These are phyloP conservation scores for Mohoua ochrocephala DNA, from an alignment of 2,113 vertebrate genomes.

Conservation along the genomic window DNA sequence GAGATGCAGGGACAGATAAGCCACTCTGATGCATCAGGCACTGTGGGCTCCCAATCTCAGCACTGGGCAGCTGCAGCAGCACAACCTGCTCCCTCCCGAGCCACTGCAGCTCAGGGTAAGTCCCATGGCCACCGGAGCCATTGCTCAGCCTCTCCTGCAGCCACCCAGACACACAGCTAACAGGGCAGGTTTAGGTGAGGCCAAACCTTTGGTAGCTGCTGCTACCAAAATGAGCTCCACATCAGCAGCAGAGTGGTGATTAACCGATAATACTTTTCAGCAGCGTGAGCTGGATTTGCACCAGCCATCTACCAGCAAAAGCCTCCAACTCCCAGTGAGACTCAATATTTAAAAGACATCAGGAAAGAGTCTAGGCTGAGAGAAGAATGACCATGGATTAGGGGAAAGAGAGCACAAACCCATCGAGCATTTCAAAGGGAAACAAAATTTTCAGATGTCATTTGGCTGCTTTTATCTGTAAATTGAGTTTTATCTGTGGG, in stretches of 20 bases:
- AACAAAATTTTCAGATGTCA: not conserved
- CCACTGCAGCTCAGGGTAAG: not conserved
- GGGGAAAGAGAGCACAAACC: not conserved
- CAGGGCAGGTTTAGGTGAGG: not conserved
- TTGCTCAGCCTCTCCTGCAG: not conserved
- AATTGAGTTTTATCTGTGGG: not conserved
- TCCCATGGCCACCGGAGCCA: fast-evolving
- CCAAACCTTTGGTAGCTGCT: no score
- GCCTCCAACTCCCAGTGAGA: not conserved
- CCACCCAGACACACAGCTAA: not conserved
- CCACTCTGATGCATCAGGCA: not conserved
- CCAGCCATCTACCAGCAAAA: not conserved
- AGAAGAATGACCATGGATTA: not conserved
- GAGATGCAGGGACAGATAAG: not conserved
- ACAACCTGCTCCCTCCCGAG: not conserved
- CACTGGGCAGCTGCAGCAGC: not conserved
- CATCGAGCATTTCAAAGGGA: not conserved
- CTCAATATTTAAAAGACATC: not conserved
- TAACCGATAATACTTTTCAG: not conserved
- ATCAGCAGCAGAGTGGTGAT: not conserved
- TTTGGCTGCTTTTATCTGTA: not conserved
- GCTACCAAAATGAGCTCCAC: not conserved
- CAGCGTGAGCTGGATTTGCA: not conserved
- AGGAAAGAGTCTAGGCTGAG: not conserved
- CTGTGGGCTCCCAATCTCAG: not conserved